These are phyloP conservation scores for Anguilla japonica DNA, from an alignment of 2,113 vertebrate genomes.

Conservation along the genomic window DNA sequence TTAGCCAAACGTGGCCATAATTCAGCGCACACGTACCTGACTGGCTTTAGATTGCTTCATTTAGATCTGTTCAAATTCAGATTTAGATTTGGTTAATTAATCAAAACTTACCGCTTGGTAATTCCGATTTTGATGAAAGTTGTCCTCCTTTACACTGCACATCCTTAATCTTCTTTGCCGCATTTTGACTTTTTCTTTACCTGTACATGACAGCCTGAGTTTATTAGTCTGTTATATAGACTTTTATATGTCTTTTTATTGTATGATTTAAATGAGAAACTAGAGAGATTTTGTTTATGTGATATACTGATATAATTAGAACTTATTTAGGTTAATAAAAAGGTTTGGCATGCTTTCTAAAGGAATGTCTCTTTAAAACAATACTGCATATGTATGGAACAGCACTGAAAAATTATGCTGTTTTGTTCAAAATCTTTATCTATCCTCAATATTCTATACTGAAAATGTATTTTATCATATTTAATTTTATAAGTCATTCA, in stretches of 20 bases:
- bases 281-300: not conserved
- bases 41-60: not conserved
- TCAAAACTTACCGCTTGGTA: not conserved
- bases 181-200: not conserved
- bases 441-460: too few relatives aligned
- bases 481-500: not conserved
- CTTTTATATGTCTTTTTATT: constrained; percentile 33
- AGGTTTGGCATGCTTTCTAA: too few relatives aligned
- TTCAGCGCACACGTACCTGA: not conserved
- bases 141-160: not conserved
- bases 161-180: not conserved
- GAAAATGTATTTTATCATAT: too few relatives aligned
- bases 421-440: too few relatives aligned
- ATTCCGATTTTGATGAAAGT: constrained; percentile 5
- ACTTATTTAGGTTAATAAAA: too few relatives aligned
- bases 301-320: too few relatives aligned
- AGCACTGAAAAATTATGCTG: too few relatives aligned
- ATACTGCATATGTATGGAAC: too few relatives aligned
- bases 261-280: constrained; percentile 46
- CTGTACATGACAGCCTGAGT: not conserved
- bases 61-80: not conserved
- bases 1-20: not conserved
- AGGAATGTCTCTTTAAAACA: too few relatives aligned
- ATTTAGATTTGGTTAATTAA: not conserved
- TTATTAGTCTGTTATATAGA: constrained; percentile 36